Evolutionary conservation across 2,797 vertebrate genomes (phyloP), one percentile per base, ranked within the genome.

Genomic region (Nasua narica): DNA sequence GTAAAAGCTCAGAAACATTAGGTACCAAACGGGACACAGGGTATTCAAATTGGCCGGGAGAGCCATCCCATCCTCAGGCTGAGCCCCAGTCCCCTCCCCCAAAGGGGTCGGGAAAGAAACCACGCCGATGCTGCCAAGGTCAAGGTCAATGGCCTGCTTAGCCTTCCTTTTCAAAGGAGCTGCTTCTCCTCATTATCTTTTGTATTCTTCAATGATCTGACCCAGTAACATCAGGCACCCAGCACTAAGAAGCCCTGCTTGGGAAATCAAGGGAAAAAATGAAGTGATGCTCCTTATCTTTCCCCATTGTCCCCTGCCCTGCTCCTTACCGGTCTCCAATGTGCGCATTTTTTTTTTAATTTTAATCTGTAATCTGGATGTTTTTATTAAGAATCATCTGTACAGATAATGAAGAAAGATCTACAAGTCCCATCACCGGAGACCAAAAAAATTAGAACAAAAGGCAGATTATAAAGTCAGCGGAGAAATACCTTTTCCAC

Each of bases 81-180:
- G 76, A 70, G 12, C 76, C 92, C 32, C 32, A 25, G 19, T 13
- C 0, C n/a, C 58, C 27, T 88, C 50, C 50, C 50, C 23, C 46
- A 15, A 48, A 84, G 21, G 29, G 2, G 5, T 76, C 23, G n/a
- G n/a, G 46, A 54, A 8, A 46, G 78, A 88, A 79, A 37, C 52
- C 25, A 11, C 13, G 25, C 16, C 0, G 18, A 46, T 0, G 1
- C 35, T 18, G 27, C 0, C 1, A 7, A 72, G 32, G 14, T 4
- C 2, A 8, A 62, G 46, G 19, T 8, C 1, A 2, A 9, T 5
- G 40, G 25, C 32, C 32, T 13, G 25, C 9, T 5, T 54, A 8
- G 21, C 16, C 56, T 62, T 56, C 14, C 19, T 78, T 77, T 70
- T 69, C 37, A 43, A 58, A 82, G 16, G 29, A 56, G 15, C 3